Evolutionary conservation across 2,113 vertebrate species (phyloP), one percentile per base, ranked within the genome.

Genomic region (Malurus cyaneus): DNA sequence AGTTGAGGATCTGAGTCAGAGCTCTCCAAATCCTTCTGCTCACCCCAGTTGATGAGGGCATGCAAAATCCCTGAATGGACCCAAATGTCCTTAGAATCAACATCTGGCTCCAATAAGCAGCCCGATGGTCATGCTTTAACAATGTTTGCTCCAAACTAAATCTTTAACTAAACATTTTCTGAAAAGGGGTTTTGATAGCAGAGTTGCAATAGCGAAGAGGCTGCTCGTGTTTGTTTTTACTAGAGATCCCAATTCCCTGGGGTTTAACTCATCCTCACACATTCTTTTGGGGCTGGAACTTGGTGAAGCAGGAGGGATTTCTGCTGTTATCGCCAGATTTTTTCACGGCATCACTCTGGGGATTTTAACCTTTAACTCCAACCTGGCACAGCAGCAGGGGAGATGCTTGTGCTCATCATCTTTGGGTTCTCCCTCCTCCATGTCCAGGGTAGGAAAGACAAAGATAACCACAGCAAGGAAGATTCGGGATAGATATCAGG

Each of bases 61-160:
- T 97, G 93, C 94, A 97, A 96, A 97, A 98, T 97, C 97, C 97
- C 98, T 98, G 97, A 98, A 94, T 77, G 90, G 92, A 88, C 93
- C 94, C 94, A 97, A 97, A 91, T 86, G 97, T 97, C 97, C 96
- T 93, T 57, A 87, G 57, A 92, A 91, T 81, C 96, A 96, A 98
- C 98, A 98, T 98, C 98, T 99, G 98, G 97, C 98, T 98, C 97
- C 95, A 97, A 98, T 98, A 98, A 98, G 95, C 93, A 89, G 97
- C 96, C 97, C 89, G 36, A 67, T 88, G 96, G 95, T 97, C 95
- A 94, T 77, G 92, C 94, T 95, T 93, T 94, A 96, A 94, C 95
- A 95, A 95, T 95, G 94, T 97, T 96, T 97, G 95, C 60, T 96
- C 94, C 95, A 93, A 96, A 83, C 64, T 34, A 94, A 95, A 91